These are phyloP conservation scores for Drosophila persimilis DNA, from an alignment of 1,140 invertebrate genomes.

Conservation along the genomic window DNA sequence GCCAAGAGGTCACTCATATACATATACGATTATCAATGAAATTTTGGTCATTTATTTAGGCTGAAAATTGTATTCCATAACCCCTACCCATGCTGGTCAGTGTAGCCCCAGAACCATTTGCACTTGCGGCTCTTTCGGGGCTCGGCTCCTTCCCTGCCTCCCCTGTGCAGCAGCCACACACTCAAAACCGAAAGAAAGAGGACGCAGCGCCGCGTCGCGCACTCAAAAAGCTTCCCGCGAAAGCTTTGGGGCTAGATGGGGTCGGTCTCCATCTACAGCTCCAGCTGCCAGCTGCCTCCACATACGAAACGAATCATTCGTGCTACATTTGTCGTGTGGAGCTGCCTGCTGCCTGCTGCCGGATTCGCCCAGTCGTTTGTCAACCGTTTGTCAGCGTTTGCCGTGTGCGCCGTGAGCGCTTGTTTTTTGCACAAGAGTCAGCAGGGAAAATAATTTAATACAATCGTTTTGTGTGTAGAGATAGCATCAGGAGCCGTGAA, in stretches of 20 bases:
- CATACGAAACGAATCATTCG: conserved; percentile 36
- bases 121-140: conserved; percentile 12
- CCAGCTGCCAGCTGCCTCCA: conserved; percentile 3
- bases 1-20: too few relatives aligned
- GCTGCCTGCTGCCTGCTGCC: conserved; percentile 57
- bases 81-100: conserved; percentile 5
- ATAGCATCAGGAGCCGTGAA: conserved; percentile 23
- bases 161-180: neutral
- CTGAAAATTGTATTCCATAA: neutral
- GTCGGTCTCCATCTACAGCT: too few relatives aligned
- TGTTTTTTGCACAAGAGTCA: conserved; percentile 23
- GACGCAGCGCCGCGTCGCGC: conserved; percentile 10
- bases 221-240: conserved; percentile 27
- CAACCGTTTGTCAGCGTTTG: conserved; percentile 62
- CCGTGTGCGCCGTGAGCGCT: conserved; percentile 37
- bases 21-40: too few relatives aligned
- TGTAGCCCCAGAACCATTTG: conserved; percentile 24
- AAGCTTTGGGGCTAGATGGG: conserved; percentile 16
- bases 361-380: conserved; percentile 66
- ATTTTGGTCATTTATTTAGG: fast-evolving
- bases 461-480: conserved; percentile 12
- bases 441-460: conserved; percentile 18
- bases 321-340: conserved; percentile 62
- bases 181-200: conserved; percentile 14
- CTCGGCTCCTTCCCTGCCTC: conserved; percentile 11